Conservation (phyloP, 2,113 vertebrate genomes). For the Blennius ocellaris region DNA sequence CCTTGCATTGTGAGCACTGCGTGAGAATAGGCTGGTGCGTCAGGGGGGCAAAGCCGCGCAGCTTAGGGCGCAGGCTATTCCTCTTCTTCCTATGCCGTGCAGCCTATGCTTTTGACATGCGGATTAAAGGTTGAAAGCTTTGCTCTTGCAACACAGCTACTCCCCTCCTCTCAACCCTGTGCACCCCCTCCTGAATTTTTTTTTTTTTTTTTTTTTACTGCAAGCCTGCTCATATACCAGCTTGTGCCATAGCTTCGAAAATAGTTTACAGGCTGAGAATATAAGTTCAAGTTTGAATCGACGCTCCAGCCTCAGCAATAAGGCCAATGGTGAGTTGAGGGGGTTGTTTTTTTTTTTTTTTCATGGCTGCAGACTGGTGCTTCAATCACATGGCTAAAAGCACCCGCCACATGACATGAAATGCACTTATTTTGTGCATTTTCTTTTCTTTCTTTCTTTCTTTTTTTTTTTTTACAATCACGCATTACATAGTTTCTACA, state of each 20-base stretch:
- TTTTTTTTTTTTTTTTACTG: slow-evolving; percentile 26
- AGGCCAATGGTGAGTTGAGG: slow-evolving; percentile 43
- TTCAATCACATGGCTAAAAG: slow-evolving; percentile 46
- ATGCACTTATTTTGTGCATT: slow-evolving; percentile 33
- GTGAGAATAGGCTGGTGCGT: slow-evolving; percentile 60
- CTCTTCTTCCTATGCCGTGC: slow-evolving; percentile 69
- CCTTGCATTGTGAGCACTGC: slow-evolving; percentile 52
- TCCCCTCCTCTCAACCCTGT: not conserved
- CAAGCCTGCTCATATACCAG: slow-evolving; percentile 40
- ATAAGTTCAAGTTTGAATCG: slow-evolving; percentile 64
- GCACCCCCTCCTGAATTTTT: not conserved
- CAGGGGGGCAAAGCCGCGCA: slow-evolving; percentile 36
- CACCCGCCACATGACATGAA: slow-evolving; percentile 46
- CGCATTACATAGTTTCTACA: slow-evolving; percentile 58
- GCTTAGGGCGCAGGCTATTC: slow-evolving; percentile 51
- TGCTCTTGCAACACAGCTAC: slow-evolving; percentile 61
- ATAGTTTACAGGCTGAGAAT: slow-evolving; percentile 43
- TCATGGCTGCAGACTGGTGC: slow-evolving; percentile 15
- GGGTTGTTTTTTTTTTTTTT: too few relatives aligned
- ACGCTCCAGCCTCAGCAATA: slow-evolving; percentile 38
- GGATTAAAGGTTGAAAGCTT: slow-evolving; percentile 80
- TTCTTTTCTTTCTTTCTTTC: slow-evolving; percentile 4
- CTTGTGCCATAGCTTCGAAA: slow-evolving; percentile 46
- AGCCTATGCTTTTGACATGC: slow-evolving; percentile 78
- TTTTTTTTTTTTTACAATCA: slow-evolving; percentile 49